Conservation (phyloP, 2,113 vertebrate species). For the Chionis minor region DNA sequence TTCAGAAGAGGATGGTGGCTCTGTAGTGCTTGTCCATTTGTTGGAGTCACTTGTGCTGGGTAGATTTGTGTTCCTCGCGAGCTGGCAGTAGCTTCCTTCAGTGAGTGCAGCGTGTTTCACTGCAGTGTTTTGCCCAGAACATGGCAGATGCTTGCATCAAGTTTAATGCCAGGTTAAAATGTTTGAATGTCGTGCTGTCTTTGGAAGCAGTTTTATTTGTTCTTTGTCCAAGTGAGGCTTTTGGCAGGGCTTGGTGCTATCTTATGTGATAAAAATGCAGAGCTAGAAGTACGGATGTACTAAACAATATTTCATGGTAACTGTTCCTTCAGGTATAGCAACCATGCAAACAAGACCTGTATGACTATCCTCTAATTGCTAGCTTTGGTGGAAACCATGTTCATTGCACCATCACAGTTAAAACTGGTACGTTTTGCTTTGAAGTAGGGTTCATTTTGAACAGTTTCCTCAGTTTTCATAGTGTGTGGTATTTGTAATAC, state of each 20-base stretch:
- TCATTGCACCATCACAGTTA: not conserved
- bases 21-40: not conserved
- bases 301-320: not conserved
- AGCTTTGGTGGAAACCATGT: not conserved
- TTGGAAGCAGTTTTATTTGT: not conserved
- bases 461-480: not conserved
- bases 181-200: not conserved
- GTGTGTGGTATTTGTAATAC: not conserved
- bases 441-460: not conserved
- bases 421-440: not conserved
- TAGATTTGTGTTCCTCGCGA: not conserved
- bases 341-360: accelerated
- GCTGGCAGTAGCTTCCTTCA: not conserved
- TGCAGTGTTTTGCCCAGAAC: not conserved
- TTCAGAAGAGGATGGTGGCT: not conserved
- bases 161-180: constrained; percentile 22
- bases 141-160: not conserved
- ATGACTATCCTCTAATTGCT: not conserved
- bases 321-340: not conserved
- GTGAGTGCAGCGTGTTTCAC: not conserved
- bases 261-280: not conserved
- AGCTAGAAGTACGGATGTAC: not conserved
- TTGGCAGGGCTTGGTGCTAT: not conserved
- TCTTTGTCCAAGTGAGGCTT: not conserved
- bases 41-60: not conserved